phyloP scores from a whole-genome alignment of 2,113 vertebrate species.

The human region DNA sequence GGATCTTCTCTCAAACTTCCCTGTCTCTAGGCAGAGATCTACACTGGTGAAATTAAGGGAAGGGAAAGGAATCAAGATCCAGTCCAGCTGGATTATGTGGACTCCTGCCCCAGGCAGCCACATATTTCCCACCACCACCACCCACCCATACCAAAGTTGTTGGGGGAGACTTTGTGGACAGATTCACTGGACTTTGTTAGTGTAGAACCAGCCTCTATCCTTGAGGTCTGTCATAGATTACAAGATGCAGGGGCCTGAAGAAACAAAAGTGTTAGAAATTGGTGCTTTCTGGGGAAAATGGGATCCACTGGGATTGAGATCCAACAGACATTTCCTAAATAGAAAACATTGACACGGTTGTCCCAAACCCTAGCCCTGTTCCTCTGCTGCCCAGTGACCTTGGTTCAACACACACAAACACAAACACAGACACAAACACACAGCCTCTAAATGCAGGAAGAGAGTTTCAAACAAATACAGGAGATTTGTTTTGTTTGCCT shows the following conservation, averaged over 20 bases:
- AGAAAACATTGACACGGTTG: not conserved
- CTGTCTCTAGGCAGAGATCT: not conserved
- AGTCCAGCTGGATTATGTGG: rapidly evolving
- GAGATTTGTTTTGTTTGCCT: not conserved
- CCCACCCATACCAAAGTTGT: too few relatives aligned
- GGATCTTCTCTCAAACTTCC: not conserved
- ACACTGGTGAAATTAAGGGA: not conserved
- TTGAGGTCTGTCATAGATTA: not conserved
- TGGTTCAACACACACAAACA: too few relatives aligned
- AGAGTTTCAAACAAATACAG: not conserved
- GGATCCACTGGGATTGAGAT: not conserved
- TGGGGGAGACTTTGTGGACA: too few relatives aligned
- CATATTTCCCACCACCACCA: rapidly evolving
- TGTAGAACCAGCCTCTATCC: not conserved
- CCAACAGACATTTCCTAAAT: not conserved
- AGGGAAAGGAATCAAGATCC: not conserved
- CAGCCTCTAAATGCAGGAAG: not conserved
- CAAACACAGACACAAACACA: too few relatives aligned
- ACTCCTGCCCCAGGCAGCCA: rapidly evolving
- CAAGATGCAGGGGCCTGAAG: not conserved
- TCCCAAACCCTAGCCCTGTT: rapidly evolving
- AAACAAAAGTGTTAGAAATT: not conserved
- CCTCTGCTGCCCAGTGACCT: not conserved
- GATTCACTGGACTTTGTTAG: not conserved
- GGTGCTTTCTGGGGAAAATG: not conserved